phyloP scores from a whole-genome alignment of 2,888 invertebrate species.

The Himalopsyche tibetana region DNA sequence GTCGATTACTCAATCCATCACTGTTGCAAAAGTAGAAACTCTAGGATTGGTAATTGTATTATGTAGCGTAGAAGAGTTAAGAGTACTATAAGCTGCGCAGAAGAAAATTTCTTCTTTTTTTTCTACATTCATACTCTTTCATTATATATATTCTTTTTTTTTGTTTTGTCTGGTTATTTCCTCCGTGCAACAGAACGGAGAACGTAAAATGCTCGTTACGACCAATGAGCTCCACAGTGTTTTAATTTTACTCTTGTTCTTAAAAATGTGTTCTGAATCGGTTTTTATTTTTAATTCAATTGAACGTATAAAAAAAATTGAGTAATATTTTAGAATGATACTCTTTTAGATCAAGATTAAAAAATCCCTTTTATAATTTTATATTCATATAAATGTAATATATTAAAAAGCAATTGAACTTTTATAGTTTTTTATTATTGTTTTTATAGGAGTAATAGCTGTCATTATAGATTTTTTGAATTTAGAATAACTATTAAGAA shows the following conservation, averaged over 20 bases:
- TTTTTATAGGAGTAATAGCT: too few species aligned
- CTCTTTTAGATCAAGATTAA: too few species aligned
- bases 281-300: background rate
- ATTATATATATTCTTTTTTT: constrained; percentile 50
- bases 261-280: constrained; percentile 4
- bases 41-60: constrained; percentile 60
- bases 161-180: constrained; percentile 44
- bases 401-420: too few species aligned
- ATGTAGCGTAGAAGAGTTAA: constrained; percentile 60
- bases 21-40: constrained; percentile 48
- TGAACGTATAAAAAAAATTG: too few species aligned
- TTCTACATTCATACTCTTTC: constrained; percentile 49
- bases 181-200: constrained; percentile 31
- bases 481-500: too few species aligned
- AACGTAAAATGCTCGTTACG: constrained; percentile 59
- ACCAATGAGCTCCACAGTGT: constrained; percentile 36
- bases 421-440: too few species aligned
- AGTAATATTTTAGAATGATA: too few species aligned
- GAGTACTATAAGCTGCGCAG: constrained; percentile 56
- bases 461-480: too few species aligned
- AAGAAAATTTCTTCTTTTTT: constrained; percentile 47
- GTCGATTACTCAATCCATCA: constrained; percentile 29
- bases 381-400: too few species aligned
- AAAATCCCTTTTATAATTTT: too few species aligned
- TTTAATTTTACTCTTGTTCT: constrained; percentile 4